phyloP scores from a whole-genome alignment of 2,797 vertebrate species.

The Phoeniculus purpureus region DNA sequence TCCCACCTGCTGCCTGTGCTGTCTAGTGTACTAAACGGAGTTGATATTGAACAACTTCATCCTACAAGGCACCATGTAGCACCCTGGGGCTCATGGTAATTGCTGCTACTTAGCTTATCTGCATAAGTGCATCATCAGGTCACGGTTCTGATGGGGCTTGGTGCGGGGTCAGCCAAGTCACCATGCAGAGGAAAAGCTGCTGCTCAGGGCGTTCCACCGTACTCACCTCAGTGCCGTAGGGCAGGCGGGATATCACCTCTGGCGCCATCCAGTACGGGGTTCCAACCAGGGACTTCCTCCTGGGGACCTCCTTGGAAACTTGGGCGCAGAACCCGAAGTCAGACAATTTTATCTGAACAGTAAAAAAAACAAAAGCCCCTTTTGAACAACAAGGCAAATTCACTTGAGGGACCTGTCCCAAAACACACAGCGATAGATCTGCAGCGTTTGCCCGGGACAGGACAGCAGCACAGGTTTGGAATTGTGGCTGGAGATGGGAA shows the following conservation, averaged over 20 bases:
- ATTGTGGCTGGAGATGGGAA: not conserved
- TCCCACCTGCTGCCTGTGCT: too few species aligned
- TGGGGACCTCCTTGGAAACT: constrained; percentile 98
- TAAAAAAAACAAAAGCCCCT: not conserved
- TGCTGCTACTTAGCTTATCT: not conserved
- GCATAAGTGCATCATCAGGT: not conserved
- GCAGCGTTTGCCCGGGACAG: rapidly evolving
- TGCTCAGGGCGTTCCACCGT: rapidly evolving
- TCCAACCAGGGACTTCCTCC: constrained; percentile 95
- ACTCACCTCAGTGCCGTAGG: constrained; percentile 94
- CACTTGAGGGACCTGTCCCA: too few species aligned
- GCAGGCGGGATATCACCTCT: constrained; percentile 95
- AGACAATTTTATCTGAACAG: constrained; percentile 92
- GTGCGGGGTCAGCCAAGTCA: not conserved
- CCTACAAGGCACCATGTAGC: not conserved
- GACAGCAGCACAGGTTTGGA: not conserved
- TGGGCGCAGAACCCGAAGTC: constrained; percentile 99
- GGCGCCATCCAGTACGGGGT: constrained; percentile 98
- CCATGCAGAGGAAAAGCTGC: rapidly evolving
- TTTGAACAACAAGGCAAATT: not conserved
- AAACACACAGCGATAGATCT: not conserved
- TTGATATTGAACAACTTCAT: not conserved
- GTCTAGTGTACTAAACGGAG: not conserved
- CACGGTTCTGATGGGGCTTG: not conserved
- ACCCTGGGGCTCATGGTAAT: not conserved